Conservation (phyloP, 2,888 invertebrate genomes). For the Carcina quercana region DNA sequence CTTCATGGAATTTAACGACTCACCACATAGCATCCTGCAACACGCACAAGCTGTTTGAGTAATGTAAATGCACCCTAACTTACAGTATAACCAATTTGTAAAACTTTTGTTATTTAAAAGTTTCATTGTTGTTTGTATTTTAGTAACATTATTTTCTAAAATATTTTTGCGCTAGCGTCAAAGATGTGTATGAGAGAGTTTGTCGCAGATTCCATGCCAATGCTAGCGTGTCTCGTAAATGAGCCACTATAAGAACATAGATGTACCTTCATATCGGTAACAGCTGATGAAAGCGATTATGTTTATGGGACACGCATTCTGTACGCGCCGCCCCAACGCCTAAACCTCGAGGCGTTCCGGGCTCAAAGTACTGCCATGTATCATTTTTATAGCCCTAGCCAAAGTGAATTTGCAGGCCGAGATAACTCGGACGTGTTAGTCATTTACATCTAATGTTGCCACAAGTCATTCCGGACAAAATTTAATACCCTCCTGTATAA, state of each 20-base stretch:
- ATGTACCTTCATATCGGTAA: conserved; percentile 41
- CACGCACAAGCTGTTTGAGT: too few relatives aligned
- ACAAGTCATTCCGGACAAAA: conserved; percentile 20
- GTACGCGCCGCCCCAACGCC: conserved; percentile 28
- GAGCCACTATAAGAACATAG: conserved; percentile 42
- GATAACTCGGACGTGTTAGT: conserved; percentile 62
- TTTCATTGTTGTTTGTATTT: too few relatives aligned
- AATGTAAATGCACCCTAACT: too few relatives aligned
- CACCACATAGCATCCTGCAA: too few relatives aligned
- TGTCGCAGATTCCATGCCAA: conserved; percentile 29
- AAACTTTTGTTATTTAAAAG: too few relatives aligned
- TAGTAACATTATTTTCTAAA: too few relatives aligned
- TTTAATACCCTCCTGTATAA: conserved; percentile 7
- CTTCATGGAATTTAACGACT: too few relatives aligned
- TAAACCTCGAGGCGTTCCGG: conserved; percentile 47
- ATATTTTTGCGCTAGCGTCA: too few relatives aligned
- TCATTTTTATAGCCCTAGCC: conserved; percentile 62
- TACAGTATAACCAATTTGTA: too few relatives aligned
- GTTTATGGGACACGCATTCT: conserved; percentile 53
- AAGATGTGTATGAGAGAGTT: too few relatives aligned
- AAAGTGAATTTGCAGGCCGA: conserved; percentile 67
- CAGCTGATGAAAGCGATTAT: conserved; percentile 62
- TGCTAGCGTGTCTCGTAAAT: conserved; percentile 51
- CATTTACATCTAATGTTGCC: conserved; percentile 48
- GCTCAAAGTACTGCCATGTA: conserved; percentile 52